A percentile compares a stretch with the other conserved stretches of the same genome.
Evolutionary conservation across 2,797 vertebrate species (phyloP).

Genomic region (Geotrypetes seraphini): DNA sequence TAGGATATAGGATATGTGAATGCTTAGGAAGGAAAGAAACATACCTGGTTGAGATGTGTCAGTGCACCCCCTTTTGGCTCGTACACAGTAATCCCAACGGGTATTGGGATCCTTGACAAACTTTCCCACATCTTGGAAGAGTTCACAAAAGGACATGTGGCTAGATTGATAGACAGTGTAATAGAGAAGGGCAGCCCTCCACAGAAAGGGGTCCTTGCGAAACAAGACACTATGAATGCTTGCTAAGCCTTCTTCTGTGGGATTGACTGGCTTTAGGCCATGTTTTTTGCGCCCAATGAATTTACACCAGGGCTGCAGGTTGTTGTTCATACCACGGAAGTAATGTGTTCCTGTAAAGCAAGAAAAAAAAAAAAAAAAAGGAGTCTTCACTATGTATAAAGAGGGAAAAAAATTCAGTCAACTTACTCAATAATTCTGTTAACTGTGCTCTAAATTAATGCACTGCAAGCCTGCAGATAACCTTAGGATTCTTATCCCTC

Average conservation of each 20-base stretch:
- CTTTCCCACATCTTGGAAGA: conserved; percentile 70
- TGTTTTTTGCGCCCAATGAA: conserved; percentile 60
- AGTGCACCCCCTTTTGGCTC: conserved; percentile 84
- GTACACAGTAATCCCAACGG: conserved; percentile 89
- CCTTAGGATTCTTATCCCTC: too few relatives aligned
- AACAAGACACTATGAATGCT: conserved; percentile 89
- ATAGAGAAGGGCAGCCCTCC: conserved; percentile 88
- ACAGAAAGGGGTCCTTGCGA: conserved; percentile 80
- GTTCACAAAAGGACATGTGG: conserved; percentile 75
- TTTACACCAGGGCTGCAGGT: conserved; percentile 79
- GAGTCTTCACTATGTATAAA: too few relatives aligned
- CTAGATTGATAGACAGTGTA: conserved; percentile 85
- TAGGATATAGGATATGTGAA: too few relatives aligned
- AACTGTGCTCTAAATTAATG: too few relatives aligned
- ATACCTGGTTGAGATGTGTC: conserved; percentile 79
- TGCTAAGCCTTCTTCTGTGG: conserved; percentile 88
- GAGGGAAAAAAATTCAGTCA: too few relatives aligned
- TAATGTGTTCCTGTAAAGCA: conserved; percentile 80
- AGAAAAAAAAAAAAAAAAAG: neutral
- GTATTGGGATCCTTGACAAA: conserved; percentile 84
- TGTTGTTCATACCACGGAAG: conserved; percentile 84
- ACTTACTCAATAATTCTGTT: too few relatives aligned
- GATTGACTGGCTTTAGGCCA: conserved; percentile 76
- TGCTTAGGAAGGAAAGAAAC: too few relatives aligned
- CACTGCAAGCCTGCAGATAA: too few relatives aligned